Base-by-base conservation (phyloP, 2,113 vertebrate species). In the Machaerirhynchus nigripectus region DNA sequence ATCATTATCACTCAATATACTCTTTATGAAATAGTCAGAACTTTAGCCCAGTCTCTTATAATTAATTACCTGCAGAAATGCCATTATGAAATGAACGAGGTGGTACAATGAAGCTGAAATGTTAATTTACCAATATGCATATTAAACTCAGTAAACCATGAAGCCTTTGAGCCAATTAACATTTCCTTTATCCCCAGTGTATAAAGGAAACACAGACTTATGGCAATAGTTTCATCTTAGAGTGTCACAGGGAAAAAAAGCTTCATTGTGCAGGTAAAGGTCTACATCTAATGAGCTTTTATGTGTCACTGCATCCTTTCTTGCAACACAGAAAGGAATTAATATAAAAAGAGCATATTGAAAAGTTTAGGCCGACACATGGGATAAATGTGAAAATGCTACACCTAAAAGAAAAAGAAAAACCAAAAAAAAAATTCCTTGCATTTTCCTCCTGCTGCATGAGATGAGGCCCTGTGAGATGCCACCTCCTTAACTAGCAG, bases 21-120 rank as follows among this genome's bases (percentile, higher is more conserved):
- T 50, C 46, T 47, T 55, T 35, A 6, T 35, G 42, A 93, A 88
- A 44, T 26, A 91, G 57, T 84, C 42, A 76, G 73, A 85, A 90
- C 28, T 87, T 90, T 15, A 87, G 55, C 30, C 42, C 37, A 44
- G 49, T 87, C 74, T 39, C 40, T 77, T 50, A 37, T 53, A 95
- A 95, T 78, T 90, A 91, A 95, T 95, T 92, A 88, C 47, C 76
- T 87, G 46, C 30, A 81, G 77, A 96, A 96, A 96, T 85, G 74
- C 24, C 57, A 67, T 37, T 82, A 57, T 61, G 50, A 96, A 97
- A 59, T 68, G 89, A 59, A 76, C 14, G 69, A 97, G 95, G 91
- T 94, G 97, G 59, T 96, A 94, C 94, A 97, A 96, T 65, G 93
- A 76, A 91, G 97, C 77, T 92, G 95, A 98, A 97, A 97, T 97